Percentiles rank a stretch among this genome's conserved stretches.
Conservation (phyloP, 2,113 vertebrate genomes). For the Macrotis lagotis region DNA sequence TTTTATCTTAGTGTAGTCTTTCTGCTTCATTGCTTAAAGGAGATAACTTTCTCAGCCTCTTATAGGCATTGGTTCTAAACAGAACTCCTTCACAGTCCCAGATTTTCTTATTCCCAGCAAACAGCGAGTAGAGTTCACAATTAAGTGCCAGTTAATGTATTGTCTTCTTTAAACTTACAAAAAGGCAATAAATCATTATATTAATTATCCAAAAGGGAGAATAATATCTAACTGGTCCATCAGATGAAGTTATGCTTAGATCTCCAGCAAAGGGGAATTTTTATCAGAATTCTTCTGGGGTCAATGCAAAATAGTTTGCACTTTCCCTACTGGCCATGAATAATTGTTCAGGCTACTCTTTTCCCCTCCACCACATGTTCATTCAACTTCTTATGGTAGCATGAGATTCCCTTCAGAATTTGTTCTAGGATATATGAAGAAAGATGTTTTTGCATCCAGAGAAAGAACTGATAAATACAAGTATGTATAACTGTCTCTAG, state of each 20-base stretch:
- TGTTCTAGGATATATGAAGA: background rate
- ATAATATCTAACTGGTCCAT: background rate
- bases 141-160: background rate
- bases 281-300: background rate
- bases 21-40: background rate
- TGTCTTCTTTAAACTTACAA: background rate
- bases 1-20: background rate
- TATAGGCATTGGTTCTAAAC: background rate
- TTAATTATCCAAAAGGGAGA: background rate
- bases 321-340: background rate
- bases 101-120: background rate
- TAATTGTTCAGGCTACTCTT: background rate
- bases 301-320: background rate
- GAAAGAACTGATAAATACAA: background rate
- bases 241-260: background rate
- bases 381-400: background rate
- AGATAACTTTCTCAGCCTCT: background rate
- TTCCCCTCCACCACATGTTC: background rate
- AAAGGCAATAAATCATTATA: background rate
- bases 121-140: background rate
- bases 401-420: background rate
- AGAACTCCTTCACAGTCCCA: background rate
- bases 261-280: background rate
- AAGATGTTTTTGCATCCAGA: background rate
- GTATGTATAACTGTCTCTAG: background rate